phyloP scores from a whole-genome alignment of 1,140 invertebrate genomes.

The Mizuhopecten yessoensis region DNA sequence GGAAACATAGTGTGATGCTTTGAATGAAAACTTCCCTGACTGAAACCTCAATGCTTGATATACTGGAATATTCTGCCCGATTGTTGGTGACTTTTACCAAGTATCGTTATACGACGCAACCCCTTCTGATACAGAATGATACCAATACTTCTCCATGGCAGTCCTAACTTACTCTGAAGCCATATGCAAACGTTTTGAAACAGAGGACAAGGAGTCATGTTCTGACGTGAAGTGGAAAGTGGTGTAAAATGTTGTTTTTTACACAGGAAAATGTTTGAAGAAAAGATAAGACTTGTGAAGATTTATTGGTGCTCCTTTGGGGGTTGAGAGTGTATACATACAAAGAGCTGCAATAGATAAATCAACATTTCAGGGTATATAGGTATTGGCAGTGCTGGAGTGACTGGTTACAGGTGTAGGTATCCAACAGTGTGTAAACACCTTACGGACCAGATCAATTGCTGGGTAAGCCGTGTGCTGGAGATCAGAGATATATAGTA shows the following conservation, averaged over 20 bases:
- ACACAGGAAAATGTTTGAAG: no score
- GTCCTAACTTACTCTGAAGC: no score
- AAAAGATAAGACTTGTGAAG: slow-evolving; percentile 28
- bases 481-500: not conserved
- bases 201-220: not conserved
- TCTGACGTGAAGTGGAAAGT: not conserved
- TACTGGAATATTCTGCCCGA: no score
- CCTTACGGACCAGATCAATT: not conserved
- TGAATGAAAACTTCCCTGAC: not conserved
- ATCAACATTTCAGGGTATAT: not conserved
- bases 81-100: not conserved
- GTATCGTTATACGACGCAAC: not conserved
- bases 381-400: not conserved
- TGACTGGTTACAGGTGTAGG: not conserved
- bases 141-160: not conserved
- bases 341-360: slow-evolving; percentile 7
- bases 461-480: not conserved
- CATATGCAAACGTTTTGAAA: not conserved
- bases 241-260: not conserved
- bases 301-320: not conserved
- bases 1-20: no score
- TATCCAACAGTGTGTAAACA: slow-evolving; percentile 31
- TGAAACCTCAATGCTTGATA: not conserved
- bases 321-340: not conserved
- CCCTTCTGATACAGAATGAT: not conserved